Percentiles rank a stretch among this genome's conserved stretches.
phyloP scores from a whole-genome alignment of 2,888 invertebrate genomes.

The Callyntrura guangdongensis region DNA sequence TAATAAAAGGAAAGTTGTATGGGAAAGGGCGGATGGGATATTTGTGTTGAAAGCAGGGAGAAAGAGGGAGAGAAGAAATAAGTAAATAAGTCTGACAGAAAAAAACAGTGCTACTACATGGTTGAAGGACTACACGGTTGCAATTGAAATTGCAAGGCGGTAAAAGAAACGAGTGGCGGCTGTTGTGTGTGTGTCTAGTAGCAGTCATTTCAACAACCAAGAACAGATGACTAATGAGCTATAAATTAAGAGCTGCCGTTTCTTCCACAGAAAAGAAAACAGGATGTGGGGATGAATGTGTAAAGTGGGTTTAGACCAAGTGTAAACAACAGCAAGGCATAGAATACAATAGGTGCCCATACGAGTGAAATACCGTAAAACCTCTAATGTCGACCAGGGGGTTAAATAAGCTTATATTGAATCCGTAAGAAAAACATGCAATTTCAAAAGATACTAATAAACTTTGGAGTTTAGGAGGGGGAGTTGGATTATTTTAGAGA shows the following conservation, averaged over 20 bases:
- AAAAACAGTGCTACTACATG: background rate
- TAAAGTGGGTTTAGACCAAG: background rate
- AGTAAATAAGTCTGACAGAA: background rate
- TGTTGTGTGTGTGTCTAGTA: background rate
- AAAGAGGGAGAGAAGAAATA: background rate
- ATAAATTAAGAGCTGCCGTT: conserved; percentile 77
- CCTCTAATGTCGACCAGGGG: too few relatives aligned
- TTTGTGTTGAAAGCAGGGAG: background rate
- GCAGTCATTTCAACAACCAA: conserved; percentile 67
- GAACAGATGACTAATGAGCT: conserved; percentile 80
- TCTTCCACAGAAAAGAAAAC: conserved; percentile 33
- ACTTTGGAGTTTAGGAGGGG: too few relatives aligned
- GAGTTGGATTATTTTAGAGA: too few relatives aligned
- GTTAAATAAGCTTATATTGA: too few relatives aligned
- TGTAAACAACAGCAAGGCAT: background rate
- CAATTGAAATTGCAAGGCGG: too few relatives aligned
- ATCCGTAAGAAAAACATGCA: too few relatives aligned
- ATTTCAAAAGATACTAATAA: too few relatives aligned
- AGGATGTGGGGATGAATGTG: conserved; percentile 15
- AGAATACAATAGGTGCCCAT: background rate
- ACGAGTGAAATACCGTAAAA: too few relatives aligned
- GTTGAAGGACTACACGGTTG: background rate
- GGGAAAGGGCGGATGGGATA: background rate
- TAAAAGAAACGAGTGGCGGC: background rate
- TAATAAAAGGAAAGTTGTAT: background rate